A percentile compares a stretch with the other conserved stretches of the same genome.
These are phyloP conservation scores for Apus apus DNA, from an alignment of 2,113 vertebrate genomes.

Conservation along the genomic window DNA sequence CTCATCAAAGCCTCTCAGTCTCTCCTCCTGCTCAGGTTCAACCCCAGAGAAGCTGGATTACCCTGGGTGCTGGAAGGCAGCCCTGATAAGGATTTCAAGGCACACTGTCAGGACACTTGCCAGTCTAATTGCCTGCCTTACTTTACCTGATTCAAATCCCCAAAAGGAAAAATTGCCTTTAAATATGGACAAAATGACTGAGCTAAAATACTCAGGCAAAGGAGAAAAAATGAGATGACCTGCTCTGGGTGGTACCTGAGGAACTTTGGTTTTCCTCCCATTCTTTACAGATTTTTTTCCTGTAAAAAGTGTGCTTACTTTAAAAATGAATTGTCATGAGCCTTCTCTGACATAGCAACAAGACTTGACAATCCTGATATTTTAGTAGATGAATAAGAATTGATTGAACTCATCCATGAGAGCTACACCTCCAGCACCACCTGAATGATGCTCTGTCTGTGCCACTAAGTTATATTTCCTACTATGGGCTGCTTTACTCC, in stretches of 20 bases:
- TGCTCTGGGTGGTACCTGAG: background rate
- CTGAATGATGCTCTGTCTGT: background rate
- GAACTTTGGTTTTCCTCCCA: background rate
- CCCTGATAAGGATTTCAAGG: background rate
- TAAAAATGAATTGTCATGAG: background rate
- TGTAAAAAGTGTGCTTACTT: background rate
- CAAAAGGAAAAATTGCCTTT: background rate
- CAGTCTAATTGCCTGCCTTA: background rate
- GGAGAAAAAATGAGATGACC: background rate
- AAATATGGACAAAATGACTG: background rate
- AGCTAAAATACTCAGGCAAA: background rate
- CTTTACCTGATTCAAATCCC: background rate
- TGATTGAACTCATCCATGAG: background rate
- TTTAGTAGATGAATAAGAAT: background rate
- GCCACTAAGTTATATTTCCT: background rate
- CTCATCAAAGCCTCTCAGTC: background rate
- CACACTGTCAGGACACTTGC: rapidly evolving
- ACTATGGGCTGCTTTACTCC: background rate
- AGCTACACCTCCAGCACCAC: background rate
- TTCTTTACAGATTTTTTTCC: background rate
- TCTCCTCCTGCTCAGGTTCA: too few species aligned
- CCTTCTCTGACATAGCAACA: background rate
- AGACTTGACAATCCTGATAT: background rate
- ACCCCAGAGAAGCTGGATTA: background rate
- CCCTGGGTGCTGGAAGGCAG: too few species aligned